phyloP scores from a whole-genome alignment of 1,140 invertebrate species.

The Camponotus floridanus region DNA sequence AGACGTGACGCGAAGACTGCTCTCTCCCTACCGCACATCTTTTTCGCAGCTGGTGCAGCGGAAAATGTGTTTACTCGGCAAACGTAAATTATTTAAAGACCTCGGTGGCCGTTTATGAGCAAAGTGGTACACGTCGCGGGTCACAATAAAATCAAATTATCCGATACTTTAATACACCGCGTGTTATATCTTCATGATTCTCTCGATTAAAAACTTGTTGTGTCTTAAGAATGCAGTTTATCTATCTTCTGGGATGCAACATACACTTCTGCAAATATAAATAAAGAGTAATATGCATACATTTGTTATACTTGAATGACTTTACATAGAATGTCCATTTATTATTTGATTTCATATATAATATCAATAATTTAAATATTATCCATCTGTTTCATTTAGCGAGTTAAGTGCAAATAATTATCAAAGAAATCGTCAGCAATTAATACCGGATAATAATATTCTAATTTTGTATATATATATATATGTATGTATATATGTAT shows the following conservation, averaged over 20 bases:
- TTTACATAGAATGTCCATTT: background rate
- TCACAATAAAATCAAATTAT: constrained; percentile 23
- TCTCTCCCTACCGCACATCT: background rate
- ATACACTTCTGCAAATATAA: background rate
- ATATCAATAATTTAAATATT: background rate
- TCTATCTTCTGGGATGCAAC: background rate
- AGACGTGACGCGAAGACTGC: constrained; percentile 4
- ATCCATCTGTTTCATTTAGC: background rate
- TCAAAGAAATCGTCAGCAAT: background rate
- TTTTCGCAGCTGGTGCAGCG: constrained; percentile 1
- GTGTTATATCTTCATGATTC: constrained; percentile 12
- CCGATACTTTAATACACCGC: constrained; percentile 6
- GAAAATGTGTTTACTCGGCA: constrained; percentile 24
- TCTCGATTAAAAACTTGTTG: background rate
- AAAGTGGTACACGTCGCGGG: constrained; percentile 21
- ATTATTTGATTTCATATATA: background rate
- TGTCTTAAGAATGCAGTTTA: background rate
- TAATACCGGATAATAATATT: background rate
- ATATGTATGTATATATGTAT: no score
- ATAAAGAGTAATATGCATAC: background rate
- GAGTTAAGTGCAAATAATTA: background rate
- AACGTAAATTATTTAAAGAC: constrained; percentile 65
- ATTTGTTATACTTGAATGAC: constrained; percentile 14
- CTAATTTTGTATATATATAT: background rate
- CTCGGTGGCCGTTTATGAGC: background rate